Conservation (phyloP, 35 echinoderm and acorn worm species). For the Heliocidaris tuberculata region DNA sequence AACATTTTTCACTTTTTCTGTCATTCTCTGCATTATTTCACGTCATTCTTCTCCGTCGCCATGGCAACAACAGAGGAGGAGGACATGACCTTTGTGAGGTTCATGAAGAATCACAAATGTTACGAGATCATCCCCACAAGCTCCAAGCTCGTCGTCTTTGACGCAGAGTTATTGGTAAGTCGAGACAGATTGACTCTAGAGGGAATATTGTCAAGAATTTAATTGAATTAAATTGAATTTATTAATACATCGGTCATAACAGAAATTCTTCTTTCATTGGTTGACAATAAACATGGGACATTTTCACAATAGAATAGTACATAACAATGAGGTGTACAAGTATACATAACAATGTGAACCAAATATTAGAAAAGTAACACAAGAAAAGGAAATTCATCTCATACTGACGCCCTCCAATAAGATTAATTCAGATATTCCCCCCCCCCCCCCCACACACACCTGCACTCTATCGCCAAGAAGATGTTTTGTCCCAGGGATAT, state of each 20-base stretch:
- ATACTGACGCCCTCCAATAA: no score
- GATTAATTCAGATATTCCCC: no score
- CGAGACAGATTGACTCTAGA: background rate
- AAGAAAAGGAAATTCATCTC: no score
- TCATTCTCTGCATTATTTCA: background rate
- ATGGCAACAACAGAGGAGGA: constrained; percentile 79
- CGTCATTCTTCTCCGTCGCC: background rate
- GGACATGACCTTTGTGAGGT: constrained; percentile 89
- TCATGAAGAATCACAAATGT: constrained; percentile 98
- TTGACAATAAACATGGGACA: background rate
- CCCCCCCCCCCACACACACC: no score
- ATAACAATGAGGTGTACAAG: background rate
- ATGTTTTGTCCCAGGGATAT: no score
- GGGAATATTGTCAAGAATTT: background rate
- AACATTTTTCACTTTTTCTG: background rate
- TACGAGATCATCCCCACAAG: constrained; percentile 99
- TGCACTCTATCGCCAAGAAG: no score
- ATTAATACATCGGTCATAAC: background rate
- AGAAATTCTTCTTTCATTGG: no score
- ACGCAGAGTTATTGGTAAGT: constrained; percentile 79
- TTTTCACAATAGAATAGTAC: background rate
- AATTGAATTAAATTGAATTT: no score
- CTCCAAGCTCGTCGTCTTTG: constrained; percentile 97
- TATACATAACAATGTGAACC: background rate
- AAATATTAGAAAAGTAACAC: no score